Evolutionary conservation across 2,797 vertebrate species (phyloP), one percentile per base, ranked within the genome.

Genomic region (Chelmon rostratus): DNA sequence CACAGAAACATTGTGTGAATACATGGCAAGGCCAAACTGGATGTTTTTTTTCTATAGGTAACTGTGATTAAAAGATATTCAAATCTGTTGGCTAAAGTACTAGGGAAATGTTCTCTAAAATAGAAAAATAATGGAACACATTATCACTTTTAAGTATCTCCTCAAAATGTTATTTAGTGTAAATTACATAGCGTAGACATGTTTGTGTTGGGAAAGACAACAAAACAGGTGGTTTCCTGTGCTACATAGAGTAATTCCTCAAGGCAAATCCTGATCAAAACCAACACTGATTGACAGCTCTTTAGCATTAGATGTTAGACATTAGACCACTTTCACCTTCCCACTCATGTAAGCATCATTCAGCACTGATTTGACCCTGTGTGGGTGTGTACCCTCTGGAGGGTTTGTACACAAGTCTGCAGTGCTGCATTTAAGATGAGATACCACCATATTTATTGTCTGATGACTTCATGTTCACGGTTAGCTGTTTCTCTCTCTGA

Each of bases 371-470:
- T 49, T 76, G 28, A 63, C 50, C 63, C 21, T 49, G 68, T 47
- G 28, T 73, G 47, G 10, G 46, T 42, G 62, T 50, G 61, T 15
- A 44, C 12, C 16, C 23, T 79, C 25, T 23, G 18, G 18, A 15
- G 5, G 16, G n/a, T 35, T 52, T 56, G 64, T 21, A 28, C 57
- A 16, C 1, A 50, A 31, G 28, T 53, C n/a, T 71, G 62, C 40
- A 56, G 52, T 50, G 47, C 61, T 70, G 33, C 49, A 37, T 84
- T 66, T 68, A 76, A 64, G 1, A 46, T 54, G 33, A 73, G n/a
- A 70, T 44, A 23, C 13, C 23, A 56, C 46, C 49, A 25, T 69
- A 40, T 81, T 53, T 35, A 64, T 65, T 18, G 16, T 79, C 38
- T 23, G 9, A 19, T 49, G 56, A 37, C 54, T 46, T 62, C 44